These are phyloP conservation scores for Perithous albicinctus DNA, from an alignment of 2,888 invertebrate species.

Conservation along the genomic window DNA sequence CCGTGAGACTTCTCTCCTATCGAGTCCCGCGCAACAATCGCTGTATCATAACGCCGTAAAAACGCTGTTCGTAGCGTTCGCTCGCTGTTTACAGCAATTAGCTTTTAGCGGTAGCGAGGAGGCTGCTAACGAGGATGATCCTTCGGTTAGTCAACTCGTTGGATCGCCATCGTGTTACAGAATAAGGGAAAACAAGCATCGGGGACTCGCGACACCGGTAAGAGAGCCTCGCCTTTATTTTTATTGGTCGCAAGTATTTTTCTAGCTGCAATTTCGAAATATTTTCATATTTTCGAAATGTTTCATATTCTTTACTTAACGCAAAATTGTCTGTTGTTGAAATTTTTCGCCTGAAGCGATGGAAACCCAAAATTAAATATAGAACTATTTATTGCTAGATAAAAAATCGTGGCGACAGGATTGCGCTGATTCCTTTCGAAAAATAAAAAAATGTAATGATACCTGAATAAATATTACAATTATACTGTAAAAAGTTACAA, in stretches of 20 bases:
- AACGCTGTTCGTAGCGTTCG: constrained; percentile 80
- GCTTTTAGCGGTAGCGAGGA: constrained; percentile 90
- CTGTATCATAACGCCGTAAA: constrained; percentile 81
- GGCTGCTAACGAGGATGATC: constrained; percentile 86
- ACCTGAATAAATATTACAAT: no score
- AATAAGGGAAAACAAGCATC: constrained; percentile 78
- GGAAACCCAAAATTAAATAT: no score
- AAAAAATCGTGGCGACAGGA: no score
- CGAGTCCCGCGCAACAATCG: constrained; percentile 84
- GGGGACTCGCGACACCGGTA: constrained; percentile 77
- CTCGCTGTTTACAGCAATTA: constrained; percentile 89
- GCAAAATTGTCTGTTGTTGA: no score
- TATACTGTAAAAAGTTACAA: no score
- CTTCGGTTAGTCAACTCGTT: constrained; percentile 88
- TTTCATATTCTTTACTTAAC: no score
- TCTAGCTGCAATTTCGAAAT: no score
- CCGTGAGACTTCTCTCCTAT: constrained; percentile 87
- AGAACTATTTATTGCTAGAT: no score
- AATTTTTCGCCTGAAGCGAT: no score
- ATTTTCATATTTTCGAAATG: no score
- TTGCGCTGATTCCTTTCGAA: no score
- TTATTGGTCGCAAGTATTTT: neutral
- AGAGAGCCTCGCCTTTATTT: constrained; percentile 48
- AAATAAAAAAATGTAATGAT: no score
- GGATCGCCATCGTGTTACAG: constrained; percentile 86